Conservation (phyloP, 2,797 vertebrate species). For the Arrhamphus sclerolepis region DNA sequence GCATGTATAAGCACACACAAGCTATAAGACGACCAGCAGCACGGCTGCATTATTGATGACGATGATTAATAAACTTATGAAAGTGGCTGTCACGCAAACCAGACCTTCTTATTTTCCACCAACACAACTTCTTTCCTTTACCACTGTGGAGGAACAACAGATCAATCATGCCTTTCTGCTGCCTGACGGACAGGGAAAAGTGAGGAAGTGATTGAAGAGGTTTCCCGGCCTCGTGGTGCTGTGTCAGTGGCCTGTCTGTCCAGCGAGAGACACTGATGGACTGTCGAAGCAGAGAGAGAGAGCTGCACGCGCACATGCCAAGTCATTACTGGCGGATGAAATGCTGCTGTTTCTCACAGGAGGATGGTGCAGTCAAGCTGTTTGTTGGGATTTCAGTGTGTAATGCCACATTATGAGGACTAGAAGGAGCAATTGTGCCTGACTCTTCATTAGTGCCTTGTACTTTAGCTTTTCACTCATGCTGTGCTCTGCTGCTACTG, state of each 20-base stretch:
- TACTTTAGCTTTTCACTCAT: constrained; percentile 61
- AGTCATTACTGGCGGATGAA: constrained; percentile 60
- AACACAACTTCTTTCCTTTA: constrained; percentile 69
- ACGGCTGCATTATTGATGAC: constrained; percentile 91
- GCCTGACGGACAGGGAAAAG: constrained; percentile 76
- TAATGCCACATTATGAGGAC: constrained; percentile 35
- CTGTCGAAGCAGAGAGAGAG: constrained; percentile 55
- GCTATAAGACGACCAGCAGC: constrained; percentile 84
- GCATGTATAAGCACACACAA: constrained; percentile 35
- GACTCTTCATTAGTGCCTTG: constrained; percentile 45
- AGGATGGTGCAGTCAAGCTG: constrained; percentile 9
- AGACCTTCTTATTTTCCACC: constrained; percentile 66
- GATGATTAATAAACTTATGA: constrained; percentile 94
- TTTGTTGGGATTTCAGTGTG: constrained; percentile 33
- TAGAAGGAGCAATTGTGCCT: constrained; percentile 23
- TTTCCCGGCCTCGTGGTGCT: constrained; percentile 69
- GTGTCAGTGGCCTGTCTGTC: constrained; percentile 79
- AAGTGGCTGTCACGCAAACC: constrained; percentile 81
- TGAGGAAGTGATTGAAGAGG: constrained; percentile 83
- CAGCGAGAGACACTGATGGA: constrained; percentile 74
- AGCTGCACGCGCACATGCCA: constrained; percentile 37
- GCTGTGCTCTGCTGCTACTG: constrained; percentile 71
- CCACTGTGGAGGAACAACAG: constrained; percentile 59
- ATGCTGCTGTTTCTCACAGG: constrained; percentile 47
- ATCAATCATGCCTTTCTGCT: constrained; percentile 75